Evolutionary conservation across 2,888 invertebrate genomes (phyloP).

Genomic region (Oscheius onirici): DNA sequence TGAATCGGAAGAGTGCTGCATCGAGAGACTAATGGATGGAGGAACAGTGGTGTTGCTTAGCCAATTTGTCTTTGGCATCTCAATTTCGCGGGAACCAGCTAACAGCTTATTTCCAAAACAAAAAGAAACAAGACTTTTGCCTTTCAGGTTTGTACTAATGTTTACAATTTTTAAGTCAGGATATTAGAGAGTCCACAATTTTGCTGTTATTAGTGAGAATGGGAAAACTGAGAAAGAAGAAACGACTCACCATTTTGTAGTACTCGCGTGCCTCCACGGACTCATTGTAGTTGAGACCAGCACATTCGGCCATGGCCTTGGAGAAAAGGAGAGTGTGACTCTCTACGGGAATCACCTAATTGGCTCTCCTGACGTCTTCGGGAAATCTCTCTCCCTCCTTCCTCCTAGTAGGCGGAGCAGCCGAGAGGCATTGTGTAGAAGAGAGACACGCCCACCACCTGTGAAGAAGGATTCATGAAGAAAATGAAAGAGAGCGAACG

Average conservation of each 20-base stretch:
- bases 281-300: constrained; percentile 47
- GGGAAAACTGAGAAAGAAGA: not conserved
- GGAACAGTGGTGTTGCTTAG: too few species aligned
- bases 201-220: not conserved
- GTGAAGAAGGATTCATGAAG: not conserved
- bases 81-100: too few species aligned
- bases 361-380: not conserved
- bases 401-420: constrained; percentile 18
- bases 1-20: too few species aligned
- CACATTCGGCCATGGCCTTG: constrained; percentile 29
- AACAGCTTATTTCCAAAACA: too few species aligned
- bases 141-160: too few species aligned
- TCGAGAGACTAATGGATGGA: too few species aligned
- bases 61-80: too few species aligned
- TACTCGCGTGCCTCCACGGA: constrained; percentile 46
- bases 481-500: not conserved
- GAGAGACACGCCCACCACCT: constrained; percentile 18
- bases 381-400: not conserved
- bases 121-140: too few species aligned
- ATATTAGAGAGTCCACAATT: too few species aligned
- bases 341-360: too few species aligned
- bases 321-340: not conserved
- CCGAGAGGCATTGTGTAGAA: constrained; percentile 19
- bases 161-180: too few species aligned
- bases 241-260: constrained; percentile 39